Base-by-base conservation (phyloP, 2,888 invertebrate species). In the Acleris holmiana region DNA sequence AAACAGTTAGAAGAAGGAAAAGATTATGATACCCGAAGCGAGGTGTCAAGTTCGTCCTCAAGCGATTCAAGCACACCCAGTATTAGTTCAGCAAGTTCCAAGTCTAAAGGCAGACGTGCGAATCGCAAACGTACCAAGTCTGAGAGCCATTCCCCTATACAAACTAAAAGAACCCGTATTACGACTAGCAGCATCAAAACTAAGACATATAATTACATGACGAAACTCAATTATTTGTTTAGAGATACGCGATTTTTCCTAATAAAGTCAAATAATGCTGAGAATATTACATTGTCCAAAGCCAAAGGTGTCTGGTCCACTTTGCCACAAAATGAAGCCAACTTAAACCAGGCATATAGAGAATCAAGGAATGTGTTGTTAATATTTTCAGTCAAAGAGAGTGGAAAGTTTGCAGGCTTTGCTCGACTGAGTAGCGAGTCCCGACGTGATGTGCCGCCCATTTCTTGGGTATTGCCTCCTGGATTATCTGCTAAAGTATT, bases 271-370 rank as follows among this genome's bases (percentile, higher is more conserved):
- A 99, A 99, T 89, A 99, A 99, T 89, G 97, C 97, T 66, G 99
- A 99, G 89, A 99, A 99, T 86, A 97, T 99, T 58, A 96, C 97
- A 41, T 85, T 99, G 66, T 98, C 99, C 1, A 99, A 99, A 89
- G 97, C 96, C 17, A 98, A 97, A 93, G 98, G 97, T 68, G 99
- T 99, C 4, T 99, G 99, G 99, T 99, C 99, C 3, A 99, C 99
- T 3, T 94, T 99, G 65, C 99, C 99, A 3, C 98, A 98, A 85
- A 99, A 99, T 88, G 99, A 99, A 93, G 96, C 97, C 1, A 98
- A 98, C 88, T 93, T 99, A 58, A 99, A 99, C 90, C 97, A 98
- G 90, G 99, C 99, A 0, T 98, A 96, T 78, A 95, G 96, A 83
- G 98, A 98, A 84, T 96, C 97, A 35, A 94, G 98, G 78, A 99